Evolutionary conservation across 2,797 vertebrate species (phyloP).

Genomic region (Molossus molossus): DNA sequence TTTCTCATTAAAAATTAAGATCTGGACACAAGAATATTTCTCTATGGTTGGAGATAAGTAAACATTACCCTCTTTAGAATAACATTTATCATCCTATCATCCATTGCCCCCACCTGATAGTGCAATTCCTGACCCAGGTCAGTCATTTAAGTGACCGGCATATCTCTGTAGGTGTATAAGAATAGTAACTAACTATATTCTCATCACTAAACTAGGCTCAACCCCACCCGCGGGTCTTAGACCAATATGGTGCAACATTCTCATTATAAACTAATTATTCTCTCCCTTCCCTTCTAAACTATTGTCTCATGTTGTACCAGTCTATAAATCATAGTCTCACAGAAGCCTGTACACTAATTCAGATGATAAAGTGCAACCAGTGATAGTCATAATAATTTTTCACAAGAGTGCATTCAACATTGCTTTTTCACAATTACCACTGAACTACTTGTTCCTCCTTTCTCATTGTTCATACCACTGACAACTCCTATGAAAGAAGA

Average conservation of each 20-base stretch:
- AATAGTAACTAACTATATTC: background rate
- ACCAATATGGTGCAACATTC: background rate
- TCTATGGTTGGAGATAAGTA: background rate
- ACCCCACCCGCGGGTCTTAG: background rate
- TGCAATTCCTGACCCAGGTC: background rate
- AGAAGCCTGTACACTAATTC: background rate
- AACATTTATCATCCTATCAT: background rate
- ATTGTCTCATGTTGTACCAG: background rate
- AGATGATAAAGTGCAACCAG: background rate
- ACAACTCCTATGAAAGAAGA: background rate
- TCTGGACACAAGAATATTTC: background rate
- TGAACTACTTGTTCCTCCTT: background rate
- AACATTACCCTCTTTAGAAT: background rate
- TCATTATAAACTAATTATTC: background rate
- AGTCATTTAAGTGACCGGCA: background rate
- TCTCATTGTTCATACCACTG: background rate
- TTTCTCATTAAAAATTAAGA: background rate
- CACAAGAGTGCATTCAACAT: background rate
- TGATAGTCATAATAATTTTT: background rate
- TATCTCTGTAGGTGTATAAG: background rate
- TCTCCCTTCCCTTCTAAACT: background rate
- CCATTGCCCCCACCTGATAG: background rate
- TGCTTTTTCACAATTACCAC: background rate
- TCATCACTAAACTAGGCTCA: background rate
- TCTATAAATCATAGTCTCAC: background rate